A percentile compares a stretch with the other conserved stretches of the same genome.
phyloP scores from a whole-genome alignment of 2,888 invertebrate genomes.

The Tetheella fluctuosa region DNA sequence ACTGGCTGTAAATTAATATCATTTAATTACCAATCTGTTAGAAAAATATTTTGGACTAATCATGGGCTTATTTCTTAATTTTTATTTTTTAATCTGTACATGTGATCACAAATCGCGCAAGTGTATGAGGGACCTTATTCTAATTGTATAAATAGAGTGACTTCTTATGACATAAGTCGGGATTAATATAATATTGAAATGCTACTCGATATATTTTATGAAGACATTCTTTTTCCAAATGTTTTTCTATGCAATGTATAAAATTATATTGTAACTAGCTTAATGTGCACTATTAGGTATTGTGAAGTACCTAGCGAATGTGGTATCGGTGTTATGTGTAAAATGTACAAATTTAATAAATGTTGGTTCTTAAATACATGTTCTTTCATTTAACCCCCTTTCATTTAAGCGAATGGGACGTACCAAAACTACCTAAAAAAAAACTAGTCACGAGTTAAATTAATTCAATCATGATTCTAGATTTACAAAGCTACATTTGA shows the following conservation, averaged over 20 bases:
- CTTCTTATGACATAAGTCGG: constrained; percentile 31
- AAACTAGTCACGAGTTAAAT: too few relatives aligned
- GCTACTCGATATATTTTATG: constrained; percentile 51
- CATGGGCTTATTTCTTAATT: too few relatives aligned
- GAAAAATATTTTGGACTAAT: not conserved
- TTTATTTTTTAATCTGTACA: too few relatives aligned
- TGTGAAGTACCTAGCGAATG: constrained; percentile 44
- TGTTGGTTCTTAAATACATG: constrained; percentile 62
- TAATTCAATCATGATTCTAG: too few relatives aligned
- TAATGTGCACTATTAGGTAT: constrained; percentile 60
- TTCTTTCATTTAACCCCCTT: constrained; percentile 20
- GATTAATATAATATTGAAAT: constrained; percentile 26
- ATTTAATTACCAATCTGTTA: not conserved
- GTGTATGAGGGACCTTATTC: not conserved
- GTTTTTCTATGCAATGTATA: constrained; percentile 58
- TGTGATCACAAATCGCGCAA: not conserved
- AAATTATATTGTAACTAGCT: constrained; percentile 47
- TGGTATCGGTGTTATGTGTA: constrained; percentile 68
- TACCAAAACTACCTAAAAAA: too few relatives aligned
- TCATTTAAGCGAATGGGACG: too few relatives aligned
- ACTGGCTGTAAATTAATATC: too few relatives aligned
- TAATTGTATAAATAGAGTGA: constrained; percentile 14
- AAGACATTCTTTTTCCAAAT: constrained; percentile 37
- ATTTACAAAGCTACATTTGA: too few relatives aligned
- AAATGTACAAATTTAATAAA: constrained; percentile 82